phyloP scores from a whole-genome alignment of 2,888 invertebrate species.

The Philereme transversata region DNA sequence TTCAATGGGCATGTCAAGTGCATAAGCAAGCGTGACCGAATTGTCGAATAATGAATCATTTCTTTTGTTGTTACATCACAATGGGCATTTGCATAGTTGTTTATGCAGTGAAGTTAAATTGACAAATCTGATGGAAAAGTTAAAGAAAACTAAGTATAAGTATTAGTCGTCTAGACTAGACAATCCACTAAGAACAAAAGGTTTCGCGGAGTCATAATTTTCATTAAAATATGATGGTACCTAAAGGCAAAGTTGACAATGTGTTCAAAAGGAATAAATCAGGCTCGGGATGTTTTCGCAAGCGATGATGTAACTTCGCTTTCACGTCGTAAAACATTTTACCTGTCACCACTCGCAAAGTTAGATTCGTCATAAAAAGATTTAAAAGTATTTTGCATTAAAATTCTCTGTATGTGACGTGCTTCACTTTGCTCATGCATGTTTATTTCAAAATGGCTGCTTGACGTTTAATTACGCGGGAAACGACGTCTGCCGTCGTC shows the following conservation, averaged over 20 bases:
- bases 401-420: slow-evolving; percentile 37
- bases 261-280: slow-evolving; percentile 1
- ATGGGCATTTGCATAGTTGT: slow-evolving; percentile 27
- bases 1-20: slow-evolving; percentile 50
- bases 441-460: slow-evolving; percentile 64
- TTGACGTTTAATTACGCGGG: slow-evolving; percentile 73
- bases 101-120: background rate
- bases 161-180: too few species aligned
- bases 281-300: slow-evolving; percentile 6
- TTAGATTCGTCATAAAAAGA: slow-evolving; percentile 22
- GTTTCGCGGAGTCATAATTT: too few species aligned
- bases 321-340: slow-evolving; percentile 12
- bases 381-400: slow-evolving; percentile 31
- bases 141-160: too few species aligned
- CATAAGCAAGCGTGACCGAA: slow-evolving; percentile 50
- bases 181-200: too few species aligned
- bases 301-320: slow-evolving; percentile 17
- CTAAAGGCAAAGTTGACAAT: background rate
- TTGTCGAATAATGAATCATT: slow-evolving; percentile 38
- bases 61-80: slow-evolving; percentile 30
- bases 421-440: slow-evolving; percentile 41
- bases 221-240: background rate
- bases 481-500: slow-evolving; percentile 41
- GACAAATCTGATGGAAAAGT: background rate
- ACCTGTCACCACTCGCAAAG: slow-evolving; percentile 12